phyloP scores from a whole-genome alignment of 2,888 invertebrate genomes.

The Itoplectis maculator region DNA sequence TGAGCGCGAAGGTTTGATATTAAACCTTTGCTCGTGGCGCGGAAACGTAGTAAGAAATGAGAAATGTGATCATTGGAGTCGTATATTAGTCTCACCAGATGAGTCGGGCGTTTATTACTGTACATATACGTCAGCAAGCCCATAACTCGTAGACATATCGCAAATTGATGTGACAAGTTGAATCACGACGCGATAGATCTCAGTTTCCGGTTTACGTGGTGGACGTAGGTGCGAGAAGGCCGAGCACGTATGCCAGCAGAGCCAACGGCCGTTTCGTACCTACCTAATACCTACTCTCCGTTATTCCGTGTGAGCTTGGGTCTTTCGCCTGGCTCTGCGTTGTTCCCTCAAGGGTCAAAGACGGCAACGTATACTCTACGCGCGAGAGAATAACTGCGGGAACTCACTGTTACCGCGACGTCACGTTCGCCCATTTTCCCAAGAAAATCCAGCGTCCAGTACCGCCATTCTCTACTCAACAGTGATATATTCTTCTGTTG shows the following conservation, averaged over 20 bases:
- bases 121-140: not conserved
- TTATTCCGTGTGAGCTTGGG: slow-evolving; percentile 17
- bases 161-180: slow-evolving; percentile 52
- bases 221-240: slow-evolving; percentile 1
- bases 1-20: not conserved
- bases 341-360: slow-evolving; percentile 22
- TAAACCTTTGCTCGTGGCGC: not conserved
- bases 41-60: not conserved
- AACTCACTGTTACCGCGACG: not conserved
- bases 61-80: not conserved
- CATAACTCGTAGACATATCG: slow-evolving; percentile 29
- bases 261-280: slow-evolving; percentile 20
- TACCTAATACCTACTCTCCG: slow-evolving; percentile 24
- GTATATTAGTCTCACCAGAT: not conserved
- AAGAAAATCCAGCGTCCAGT: not conserved
- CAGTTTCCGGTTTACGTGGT: slow-evolving; percentile 34
- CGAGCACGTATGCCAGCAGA: slow-evolving; percentile 4
- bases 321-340: slow-evolving; percentile 23
- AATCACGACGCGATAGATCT: slow-evolving; percentile 48
- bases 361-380: slow-evolving; percentile 16
- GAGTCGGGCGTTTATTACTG: not conserved
- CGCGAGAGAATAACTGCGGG: slow-evolving; percentile 20
- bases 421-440: slow-evolving; percentile 48
- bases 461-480: slow-evolving; percentile 11
- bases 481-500: slow-evolving; percentile 31